Evolutionary conservation across 2,113 vertebrate genomes (phyloP).

Genomic region (Seriola quinqueradiata): DNA sequence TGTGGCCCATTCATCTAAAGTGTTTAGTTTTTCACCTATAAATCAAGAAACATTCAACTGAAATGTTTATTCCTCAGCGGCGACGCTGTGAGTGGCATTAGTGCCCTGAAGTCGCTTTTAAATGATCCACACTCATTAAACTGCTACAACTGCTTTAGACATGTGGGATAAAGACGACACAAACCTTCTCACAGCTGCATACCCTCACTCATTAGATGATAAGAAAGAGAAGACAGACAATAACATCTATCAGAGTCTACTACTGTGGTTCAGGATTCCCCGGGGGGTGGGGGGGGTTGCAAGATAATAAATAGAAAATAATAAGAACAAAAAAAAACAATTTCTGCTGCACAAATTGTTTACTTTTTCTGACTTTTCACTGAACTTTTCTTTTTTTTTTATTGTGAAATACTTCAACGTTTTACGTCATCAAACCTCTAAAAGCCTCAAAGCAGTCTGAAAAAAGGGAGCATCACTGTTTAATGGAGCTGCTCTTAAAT

Average conservation of each 20-base stretch:
- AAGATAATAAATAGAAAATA: constrained; percentile 1
- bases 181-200: background rate
- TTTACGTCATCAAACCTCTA: background rate
- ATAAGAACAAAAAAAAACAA: background rate
- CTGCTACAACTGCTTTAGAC: background rate
- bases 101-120: too few species aligned
- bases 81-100: background rate
- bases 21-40: constrained; percentile 5
- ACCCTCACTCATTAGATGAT: background rate
- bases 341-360: background rate
- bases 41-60: background rate
- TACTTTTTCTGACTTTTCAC: background rate
- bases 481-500: background rate
- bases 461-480: background rate
- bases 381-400: background rate
- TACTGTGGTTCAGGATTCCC: background rate
- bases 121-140: background rate
- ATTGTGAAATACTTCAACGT: background rate
- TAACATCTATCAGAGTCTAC: background rate
- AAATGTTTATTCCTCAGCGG: constrained; percentile 5
- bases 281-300: background rate
- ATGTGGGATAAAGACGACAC: background rate
- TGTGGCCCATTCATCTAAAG: background rate
- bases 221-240: background rate
- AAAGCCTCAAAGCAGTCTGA: background rate